These are phyloP conservation scores for Acronicta psi DNA, from an alignment of 2,888 invertebrate genomes.

Conservation along the genomic window DNA sequence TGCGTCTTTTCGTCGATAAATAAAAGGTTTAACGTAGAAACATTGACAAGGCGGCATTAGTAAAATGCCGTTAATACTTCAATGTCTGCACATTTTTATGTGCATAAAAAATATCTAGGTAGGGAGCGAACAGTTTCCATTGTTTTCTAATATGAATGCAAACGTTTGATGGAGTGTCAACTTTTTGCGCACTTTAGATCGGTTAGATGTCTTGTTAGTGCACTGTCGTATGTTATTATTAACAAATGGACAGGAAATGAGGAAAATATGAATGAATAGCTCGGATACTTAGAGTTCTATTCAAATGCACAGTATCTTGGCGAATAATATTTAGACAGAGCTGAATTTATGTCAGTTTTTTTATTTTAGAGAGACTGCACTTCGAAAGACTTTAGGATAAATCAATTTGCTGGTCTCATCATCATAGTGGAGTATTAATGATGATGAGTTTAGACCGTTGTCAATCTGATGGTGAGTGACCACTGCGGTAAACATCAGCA, in stretches of 20 bases:
- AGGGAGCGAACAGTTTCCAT: slow-evolving; percentile 28
- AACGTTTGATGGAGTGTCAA: slow-evolving; percentile 20
- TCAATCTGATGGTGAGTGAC: no score
- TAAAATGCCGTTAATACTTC: not conserved
- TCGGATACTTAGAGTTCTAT: not conserved
- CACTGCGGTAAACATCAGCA: no score
- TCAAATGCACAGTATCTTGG: not conserved
- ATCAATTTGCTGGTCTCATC: no score
- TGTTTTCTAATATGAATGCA: slow-evolving; percentile 46
- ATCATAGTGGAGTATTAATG: no score
- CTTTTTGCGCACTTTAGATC: slow-evolving; percentile 39
- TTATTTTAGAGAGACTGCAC: no score
- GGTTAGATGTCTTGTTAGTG: slow-evolving; percentile 21
- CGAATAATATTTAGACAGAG: no score
- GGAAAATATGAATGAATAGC: slow-evolving; percentile 38
- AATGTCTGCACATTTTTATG: slow-evolving; percentile 35
- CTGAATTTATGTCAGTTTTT: not conserved
- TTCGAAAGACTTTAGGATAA: no score
- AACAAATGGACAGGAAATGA: slow-evolving; percentile 27
- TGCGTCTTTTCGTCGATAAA: no score
- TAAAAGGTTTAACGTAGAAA: no score
- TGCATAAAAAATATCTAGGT: slow-evolving; percentile 21
- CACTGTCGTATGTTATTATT: slow-evolving; percentile 39
- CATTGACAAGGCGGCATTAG: not conserved
- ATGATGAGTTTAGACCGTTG: no score